Percentiles rank a stretch among this genome's conserved stretches.
Conservation (phyloP, 2,113 vertebrate genomes). For the Ramphastos sulfuratus region DNA sequence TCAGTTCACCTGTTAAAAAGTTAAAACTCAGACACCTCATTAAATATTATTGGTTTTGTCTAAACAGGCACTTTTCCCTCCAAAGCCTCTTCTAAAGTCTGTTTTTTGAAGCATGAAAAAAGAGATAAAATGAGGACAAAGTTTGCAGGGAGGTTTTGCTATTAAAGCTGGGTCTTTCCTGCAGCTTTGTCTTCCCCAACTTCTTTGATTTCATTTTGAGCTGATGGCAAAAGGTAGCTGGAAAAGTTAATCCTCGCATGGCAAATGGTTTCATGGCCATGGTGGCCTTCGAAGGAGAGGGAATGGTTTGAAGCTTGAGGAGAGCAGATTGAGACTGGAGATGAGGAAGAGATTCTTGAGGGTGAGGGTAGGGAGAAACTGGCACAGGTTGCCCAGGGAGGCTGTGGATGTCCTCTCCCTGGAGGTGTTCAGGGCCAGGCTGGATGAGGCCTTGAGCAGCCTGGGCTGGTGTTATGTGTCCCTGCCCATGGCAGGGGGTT, state of each 20-base stretch:
- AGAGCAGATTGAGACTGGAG: too few relatives aligned
- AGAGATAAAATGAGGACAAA: not conserved
- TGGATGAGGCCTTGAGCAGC: too few relatives aligned
- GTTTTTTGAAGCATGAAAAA: not conserved
- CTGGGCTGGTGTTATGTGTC: too few relatives aligned
- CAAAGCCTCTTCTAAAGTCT: not conserved
- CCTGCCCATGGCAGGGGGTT: too few relatives aligned
- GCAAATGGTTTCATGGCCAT: not conserved
- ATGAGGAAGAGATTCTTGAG: too few relatives aligned
- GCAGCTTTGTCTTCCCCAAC: not conserved
- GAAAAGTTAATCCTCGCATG: constrained; percentile 53
- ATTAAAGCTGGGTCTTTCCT: not conserved
- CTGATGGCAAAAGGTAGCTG: constrained; percentile 3
- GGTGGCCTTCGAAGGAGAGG: too few relatives aligned
- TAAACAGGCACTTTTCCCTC: not conserved
- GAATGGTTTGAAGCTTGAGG: too few relatives aligned
- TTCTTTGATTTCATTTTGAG: not conserved
- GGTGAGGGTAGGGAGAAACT: too few relatives aligned
- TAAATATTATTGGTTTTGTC: not conserved
- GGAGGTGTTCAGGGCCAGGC: too few relatives aligned
- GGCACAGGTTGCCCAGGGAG: too few relatives aligned
- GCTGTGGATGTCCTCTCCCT: too few relatives aligned
- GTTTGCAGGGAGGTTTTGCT: not conserved
- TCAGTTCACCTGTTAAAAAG: constrained; percentile 14
- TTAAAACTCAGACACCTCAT: not conserved